phyloP scores from a whole-genome alignment of 2,888 invertebrate species.

The Campoplex capitator region DNA sequence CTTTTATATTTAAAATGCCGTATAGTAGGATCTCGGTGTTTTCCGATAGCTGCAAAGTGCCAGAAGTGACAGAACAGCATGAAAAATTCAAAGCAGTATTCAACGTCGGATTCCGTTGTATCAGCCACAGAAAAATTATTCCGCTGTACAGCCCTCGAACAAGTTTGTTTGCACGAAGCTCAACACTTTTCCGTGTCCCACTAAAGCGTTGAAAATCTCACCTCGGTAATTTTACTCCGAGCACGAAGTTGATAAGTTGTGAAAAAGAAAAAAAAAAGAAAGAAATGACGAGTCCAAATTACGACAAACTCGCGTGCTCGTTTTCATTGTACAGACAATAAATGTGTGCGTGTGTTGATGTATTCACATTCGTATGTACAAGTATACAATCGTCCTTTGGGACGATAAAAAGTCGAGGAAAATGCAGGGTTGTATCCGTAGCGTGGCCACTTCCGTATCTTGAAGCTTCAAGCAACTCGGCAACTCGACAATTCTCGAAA shows the following conservation, averaged over 20 bases:
- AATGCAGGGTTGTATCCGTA: conserved; percentile 7
- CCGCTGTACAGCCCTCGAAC: neutral
- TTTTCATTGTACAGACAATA: neutral
- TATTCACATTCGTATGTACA: neutral
- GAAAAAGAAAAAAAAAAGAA: conserved; percentile 27
- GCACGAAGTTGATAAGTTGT: conserved; percentile 53
- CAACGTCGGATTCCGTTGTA: neutral
- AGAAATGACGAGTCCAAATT: neutral
- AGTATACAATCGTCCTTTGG: conserved; percentile 19
- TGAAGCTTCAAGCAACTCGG: conserved; percentile 21
- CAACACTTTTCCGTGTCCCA: neutral
- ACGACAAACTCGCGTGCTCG: neutral
- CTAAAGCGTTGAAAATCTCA: conserved; percentile 24
- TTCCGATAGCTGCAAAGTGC: no score
- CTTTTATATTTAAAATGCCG: no score
- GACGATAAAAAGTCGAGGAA: conserved; percentile 41
- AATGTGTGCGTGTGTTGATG: neutral
- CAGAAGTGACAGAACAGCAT: neutral
- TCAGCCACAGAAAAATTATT: neutral
- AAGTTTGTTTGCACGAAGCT: neutral
- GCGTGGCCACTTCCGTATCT: conserved; percentile 40
- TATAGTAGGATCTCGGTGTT: no score
- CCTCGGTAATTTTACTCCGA: conserved; percentile 27
- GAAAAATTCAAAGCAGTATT: neutral
- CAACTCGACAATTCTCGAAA: conserved; percentile 59